Base-by-base conservation (phyloP, 2,113 vertebrate species). In the Pseudopipra pipra region DNA sequence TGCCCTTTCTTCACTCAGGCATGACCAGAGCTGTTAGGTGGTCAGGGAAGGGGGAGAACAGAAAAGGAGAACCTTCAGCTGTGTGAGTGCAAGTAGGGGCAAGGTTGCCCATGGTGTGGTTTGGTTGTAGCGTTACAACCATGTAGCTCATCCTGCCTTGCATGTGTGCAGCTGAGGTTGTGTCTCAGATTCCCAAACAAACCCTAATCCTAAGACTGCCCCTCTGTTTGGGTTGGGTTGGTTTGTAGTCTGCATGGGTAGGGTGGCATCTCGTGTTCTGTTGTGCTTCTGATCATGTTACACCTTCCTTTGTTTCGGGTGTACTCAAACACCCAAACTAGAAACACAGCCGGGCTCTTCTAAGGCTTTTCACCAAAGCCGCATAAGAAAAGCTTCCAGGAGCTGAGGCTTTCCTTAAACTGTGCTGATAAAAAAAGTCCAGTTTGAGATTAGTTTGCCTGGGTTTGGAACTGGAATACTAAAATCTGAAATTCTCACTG, bases 301-400 rank as follows among this genome's bases (percentile, higher is more conserved):
- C 11, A 1, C 21, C 31, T 52, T 37, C 35, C 41, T 74, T 52
- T 30, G 68, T 49, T 63, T 55, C 1, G 0, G 0, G 17, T 4
- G 1, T 5, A 5, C 61, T n/a, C 56, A 31, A 22, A 43, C 56
- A 25, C 43, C 77, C 35, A 21, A 22, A 20, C 67, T 35, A 25
- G 49, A 71, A 63, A 46, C 7, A n/a, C 11, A 41, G 39, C 58
- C 31, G 24, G n/a, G 59, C 74, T 90, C 17, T 51, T 44, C 65
- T 30, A n/a, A 58, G 63, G 43, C 80, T 80, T 72, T 76, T 46
- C 47, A 25, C 17, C 33, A 79, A 52, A 66, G 27, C 31, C 47
- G 12, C 0, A 0, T 4, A 33, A 55, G 49, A 59, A 72, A 63
- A 86, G 2, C 23, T n/a, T 11, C 14, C 52, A 59, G 75, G 44